These are phyloP conservation scores for Poecile atricapillus DNA, from an alignment of 2,113 vertebrate genomes.

Conservation along the genomic window DNA sequence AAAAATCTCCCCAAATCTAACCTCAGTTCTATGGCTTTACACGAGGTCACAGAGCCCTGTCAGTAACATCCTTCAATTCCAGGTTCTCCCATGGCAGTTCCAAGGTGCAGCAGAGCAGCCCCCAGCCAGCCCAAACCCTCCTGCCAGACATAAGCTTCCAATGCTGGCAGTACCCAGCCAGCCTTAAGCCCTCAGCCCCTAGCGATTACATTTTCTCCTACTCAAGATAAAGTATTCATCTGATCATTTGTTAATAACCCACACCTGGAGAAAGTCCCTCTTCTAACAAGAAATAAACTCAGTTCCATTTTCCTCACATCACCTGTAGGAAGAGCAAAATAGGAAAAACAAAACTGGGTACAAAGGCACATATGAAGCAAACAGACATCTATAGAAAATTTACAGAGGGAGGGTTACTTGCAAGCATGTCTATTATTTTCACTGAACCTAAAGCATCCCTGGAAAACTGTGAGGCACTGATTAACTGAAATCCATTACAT, in stretches of 20 bases:
- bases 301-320: neutral
- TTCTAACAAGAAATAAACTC: neutral
- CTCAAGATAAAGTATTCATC: neutral
- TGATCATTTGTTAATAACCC: neutral
- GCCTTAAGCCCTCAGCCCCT: neutral
- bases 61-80: neutral
- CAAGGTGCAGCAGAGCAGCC: neutral
- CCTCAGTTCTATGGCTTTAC: neutral
- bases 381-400: neutral
- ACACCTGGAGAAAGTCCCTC: neutral
- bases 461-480: neutral
- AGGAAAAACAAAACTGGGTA: neutral
- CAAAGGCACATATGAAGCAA: neutral
- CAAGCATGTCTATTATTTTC: neutral
- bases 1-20: neutral
- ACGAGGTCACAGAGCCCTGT: neutral
- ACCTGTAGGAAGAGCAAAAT: neutral
- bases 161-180: neutral
- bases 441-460: neutral
- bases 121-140: fast-evolving
- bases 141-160: neutral
- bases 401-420: neutral
- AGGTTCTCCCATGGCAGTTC: fast-evolving
- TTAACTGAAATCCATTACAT: neutral
- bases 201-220: neutral